These are phyloP conservation scores for Spea bombifrons DNA, from an alignment of 2,113 vertebrate species.

Conservation along the genomic window DNA sequence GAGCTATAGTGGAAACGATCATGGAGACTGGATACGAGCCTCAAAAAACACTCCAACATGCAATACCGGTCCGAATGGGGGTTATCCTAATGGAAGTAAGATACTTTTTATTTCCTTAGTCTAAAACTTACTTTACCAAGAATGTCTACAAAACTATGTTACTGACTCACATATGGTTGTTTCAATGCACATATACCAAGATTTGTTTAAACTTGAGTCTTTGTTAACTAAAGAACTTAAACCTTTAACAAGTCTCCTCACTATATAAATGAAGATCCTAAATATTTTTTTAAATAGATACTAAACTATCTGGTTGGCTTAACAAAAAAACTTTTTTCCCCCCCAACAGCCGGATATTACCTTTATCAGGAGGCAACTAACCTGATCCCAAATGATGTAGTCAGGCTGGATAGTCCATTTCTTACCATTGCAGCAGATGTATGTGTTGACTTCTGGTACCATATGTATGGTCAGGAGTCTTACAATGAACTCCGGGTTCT, in stretches of 20 bases:
- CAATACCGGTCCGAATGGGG: constrained; percentile 62
- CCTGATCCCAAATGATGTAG: constrained; percentile 54
- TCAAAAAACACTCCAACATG: constrained; percentile 57
- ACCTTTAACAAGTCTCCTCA: too few relatives aligned
- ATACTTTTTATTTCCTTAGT: background rate
- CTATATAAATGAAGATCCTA: too few relatives aligned
- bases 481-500: constrained; percentile 65
- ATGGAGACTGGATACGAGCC: constrained; percentile 60
- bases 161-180: too few relatives aligned
- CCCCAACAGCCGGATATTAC: constrained; percentile 55
- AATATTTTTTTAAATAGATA: too few relatives aligned
- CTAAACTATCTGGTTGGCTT: too few relatives aligned
- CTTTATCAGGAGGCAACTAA: constrained; percentile 59
- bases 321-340: background rate
- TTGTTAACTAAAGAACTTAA: too few relatives aligned
- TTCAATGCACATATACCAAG: too few relatives aligned
- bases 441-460: constrained; percentile 84
- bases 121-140: too few relatives aligned
- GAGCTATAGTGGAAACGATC: constrained; percentile 49
- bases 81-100: constrained; percentile 64
- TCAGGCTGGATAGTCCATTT: constrained; percentile 63
- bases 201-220: too few relatives aligned
- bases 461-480: constrained; percentile 60
- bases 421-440: constrained; percentile 57
- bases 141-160: too few relatives aligned